These are phyloP conservation scores for Osmerus mordax DNA, from an alignment of 2,113 vertebrate genomes.

Conservation along the genomic window DNA sequence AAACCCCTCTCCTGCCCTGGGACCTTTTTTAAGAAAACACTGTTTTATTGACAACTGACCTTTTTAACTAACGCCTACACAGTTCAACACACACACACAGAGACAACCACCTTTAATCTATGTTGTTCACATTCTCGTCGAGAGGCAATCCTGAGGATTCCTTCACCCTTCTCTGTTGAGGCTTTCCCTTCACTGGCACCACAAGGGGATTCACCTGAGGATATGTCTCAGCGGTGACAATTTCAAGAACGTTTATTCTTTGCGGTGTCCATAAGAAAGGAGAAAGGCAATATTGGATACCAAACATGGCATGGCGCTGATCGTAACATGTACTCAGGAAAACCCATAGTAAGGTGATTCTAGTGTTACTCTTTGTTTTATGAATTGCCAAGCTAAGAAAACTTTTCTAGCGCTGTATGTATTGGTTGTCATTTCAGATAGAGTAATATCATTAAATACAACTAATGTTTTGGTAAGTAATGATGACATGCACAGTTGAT, in stretches of 20 bases:
- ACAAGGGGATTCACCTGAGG: background rate
- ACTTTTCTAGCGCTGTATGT: conserved; percentile 11
- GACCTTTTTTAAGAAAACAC: conserved; percentile 21
- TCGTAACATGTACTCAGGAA: conserved; percentile 65
- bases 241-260: background rate
- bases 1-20: conserved; percentile 11
- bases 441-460: conserved; percentile 64
- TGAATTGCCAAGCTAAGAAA: conserved; percentile 40
- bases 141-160: conserved; percentile 19
- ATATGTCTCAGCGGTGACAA: background rate
- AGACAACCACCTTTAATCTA: background rate
- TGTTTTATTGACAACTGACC: conserved; percentile 17
- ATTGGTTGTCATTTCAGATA: conserved; percentile 40
- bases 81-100: background rate
- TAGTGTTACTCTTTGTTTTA: conserved; percentile 40
- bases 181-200: background rate
- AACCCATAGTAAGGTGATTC: conserved; percentile 32
- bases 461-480: conserved; percentile 34
- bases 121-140: background rate
- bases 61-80: conserved; percentile 19
- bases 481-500: conserved; percentile 24
- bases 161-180: background rate
- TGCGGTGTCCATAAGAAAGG: conserved; percentile 27
- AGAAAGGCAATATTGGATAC: conserved; percentile 55
- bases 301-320: conserved; percentile 41